Base-by-base conservation (phyloP, 2,888 invertebrate species). In the Sepiola atlantica region DNA sequence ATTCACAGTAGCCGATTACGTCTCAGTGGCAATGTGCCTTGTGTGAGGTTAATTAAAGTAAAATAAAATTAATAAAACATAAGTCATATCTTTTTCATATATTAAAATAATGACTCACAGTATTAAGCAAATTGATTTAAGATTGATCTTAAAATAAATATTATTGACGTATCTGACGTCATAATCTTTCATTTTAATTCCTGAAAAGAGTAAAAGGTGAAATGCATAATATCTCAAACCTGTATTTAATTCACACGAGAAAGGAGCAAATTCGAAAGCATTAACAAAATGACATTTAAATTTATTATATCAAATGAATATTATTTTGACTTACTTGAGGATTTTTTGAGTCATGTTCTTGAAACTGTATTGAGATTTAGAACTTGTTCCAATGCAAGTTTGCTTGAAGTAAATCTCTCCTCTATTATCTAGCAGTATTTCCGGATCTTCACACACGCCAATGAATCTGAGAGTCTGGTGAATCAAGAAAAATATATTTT, bases 401-500 rank as follows among this genome's bases (percentile, higher is more conserved):
- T 97, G 97, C 94, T 97, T 97, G 95, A 97, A 97, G 96, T 95
- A 97, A 95, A 97, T 95, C 94, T 95, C 96, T 61, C 97, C 97
- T 35, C 96, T 95, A 28, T 96, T 96, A 35, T 97, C 97, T 45
- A 97, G 95, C 90, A 96, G 91, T 6, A 97, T 96, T 57, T 96
- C 96, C 12, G 97, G 96, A 14, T 96, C 95, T 94, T 97, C 97
- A 2, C 97, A 97, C 28, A 97, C 96, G 4, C 97, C 97, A 93
- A 95, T 95, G 91, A 96, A 94, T 95, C 96, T 94, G 54, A 95
- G 35, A 16, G 94, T 92, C 95, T 95, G 93, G 1, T 61, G 21
- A 77, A 77, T 8, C 0, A 14, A 77, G 1, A n/a, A 77, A n/a
- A 77, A 77, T n/a, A 12, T 14, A 45, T 45, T 45, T 45, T 45